These are phyloP conservation scores for Alces alces DNA, from an alignment of 2,113 vertebrate species.

Conservation along the genomic window DNA sequence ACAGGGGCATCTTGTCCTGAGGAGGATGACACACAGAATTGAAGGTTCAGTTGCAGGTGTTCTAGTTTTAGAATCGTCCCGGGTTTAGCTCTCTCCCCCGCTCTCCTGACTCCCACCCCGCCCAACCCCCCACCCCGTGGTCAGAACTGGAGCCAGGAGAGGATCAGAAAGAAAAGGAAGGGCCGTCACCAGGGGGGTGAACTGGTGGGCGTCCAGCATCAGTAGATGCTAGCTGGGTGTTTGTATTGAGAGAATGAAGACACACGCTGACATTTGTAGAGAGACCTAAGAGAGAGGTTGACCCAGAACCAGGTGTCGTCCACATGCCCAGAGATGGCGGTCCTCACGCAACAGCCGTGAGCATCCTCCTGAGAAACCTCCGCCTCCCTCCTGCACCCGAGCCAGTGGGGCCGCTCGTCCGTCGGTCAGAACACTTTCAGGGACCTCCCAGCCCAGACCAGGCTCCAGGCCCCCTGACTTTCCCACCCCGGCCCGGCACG, in stretches of 20 bases:
- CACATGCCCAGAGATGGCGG: not conserved
- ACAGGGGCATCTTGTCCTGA: not conserved
- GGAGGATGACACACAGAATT: not conserved
- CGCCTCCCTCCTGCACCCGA: not conserved
- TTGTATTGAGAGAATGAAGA: not conserved
- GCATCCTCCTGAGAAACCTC: not conserved
- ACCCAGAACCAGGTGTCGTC: not conserved
- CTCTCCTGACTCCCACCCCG: not conserved
- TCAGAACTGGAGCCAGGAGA: not conserved
- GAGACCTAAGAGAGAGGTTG: not conserved
- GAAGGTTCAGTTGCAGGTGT: not conserved
- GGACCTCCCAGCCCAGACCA: not conserved
- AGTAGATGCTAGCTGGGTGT: not conserved
- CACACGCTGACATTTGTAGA: accelerated
- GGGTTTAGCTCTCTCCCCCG: accelerated
- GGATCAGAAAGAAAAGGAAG: not conserved
- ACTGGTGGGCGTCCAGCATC: too few species aligned
- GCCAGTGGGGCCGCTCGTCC: not conserved
- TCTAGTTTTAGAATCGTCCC: accelerated
- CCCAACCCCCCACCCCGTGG: not conserved
- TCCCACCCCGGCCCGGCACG: not conserved
- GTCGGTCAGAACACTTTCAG: not conserved
- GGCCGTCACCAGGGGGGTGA: not conserved
- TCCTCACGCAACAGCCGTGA: accelerated
- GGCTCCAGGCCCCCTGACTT: not conserved